Conservation (phyloP, 2,888 invertebrate species). For the Amiota minor region DNA sequence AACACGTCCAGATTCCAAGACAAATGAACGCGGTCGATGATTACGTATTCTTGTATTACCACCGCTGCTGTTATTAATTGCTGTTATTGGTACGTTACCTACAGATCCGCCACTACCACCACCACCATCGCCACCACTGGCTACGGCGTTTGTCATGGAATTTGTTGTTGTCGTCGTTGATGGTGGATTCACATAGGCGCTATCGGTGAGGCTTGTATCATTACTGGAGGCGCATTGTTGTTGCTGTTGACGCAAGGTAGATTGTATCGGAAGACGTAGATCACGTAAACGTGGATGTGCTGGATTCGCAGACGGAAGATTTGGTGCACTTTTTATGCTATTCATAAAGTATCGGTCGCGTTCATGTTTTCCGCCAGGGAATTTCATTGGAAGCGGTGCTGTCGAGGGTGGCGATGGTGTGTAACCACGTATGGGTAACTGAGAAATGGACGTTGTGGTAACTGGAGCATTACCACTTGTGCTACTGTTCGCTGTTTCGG, state of each 20-base stretch:
- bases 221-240: constrained; percentile 62
- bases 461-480: constrained; percentile 34
- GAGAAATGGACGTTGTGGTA: constrained; percentile 74
- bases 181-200: constrained; percentile 71
- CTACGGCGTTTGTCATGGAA: constrained; percentile 53
- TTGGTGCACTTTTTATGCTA: constrained; percentile 87
- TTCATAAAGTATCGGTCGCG: constrained; percentile 77
- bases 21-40: constrained; percentile 77
- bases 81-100: constrained; percentile 30
- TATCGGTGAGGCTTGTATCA: constrained; percentile 69
- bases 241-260: constrained; percentile 74
- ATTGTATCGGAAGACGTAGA: constrained; percentile 82
- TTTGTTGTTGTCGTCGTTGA: constrained; percentile 60
- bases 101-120: constrained; percentile 73
- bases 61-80: constrained; percentile 71
- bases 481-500: constrained; percentile 26
- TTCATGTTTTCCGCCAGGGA: constrained; percentile 79
- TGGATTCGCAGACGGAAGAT: constrained; percentile 80
- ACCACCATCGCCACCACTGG: constrained; percentile 66
- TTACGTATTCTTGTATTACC: constrained; percentile 74
- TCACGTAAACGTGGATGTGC: constrained; percentile 83
- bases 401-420: constrained; percentile 89
- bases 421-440: constrained; percentile 81
- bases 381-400: constrained; percentile 87
- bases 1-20: constrained; percentile 80